These are phyloP conservation scores for Apantesis nais DNA, from an alignment of 2,888 invertebrate species.

Conservation along the genomic window DNA sequence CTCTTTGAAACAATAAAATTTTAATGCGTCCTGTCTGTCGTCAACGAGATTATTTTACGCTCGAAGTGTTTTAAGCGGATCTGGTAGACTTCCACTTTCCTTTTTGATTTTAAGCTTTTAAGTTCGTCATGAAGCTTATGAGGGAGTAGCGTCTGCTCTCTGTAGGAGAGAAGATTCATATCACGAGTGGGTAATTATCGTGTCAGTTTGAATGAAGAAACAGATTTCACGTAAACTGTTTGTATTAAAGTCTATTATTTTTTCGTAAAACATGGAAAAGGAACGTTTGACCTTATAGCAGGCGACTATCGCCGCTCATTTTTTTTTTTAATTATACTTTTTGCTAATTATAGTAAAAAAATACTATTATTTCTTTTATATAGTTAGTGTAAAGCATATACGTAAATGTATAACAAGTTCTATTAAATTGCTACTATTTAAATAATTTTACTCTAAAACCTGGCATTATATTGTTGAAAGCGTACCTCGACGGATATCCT, in stretches of 20 bases:
- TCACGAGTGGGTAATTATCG: background rate
- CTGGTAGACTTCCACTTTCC: conserved; percentile 13
- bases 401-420: too few species aligned
- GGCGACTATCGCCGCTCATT: too few species aligned
- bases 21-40: conserved; percentile 33
- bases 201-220: background rate
- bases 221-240: background rate
- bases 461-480: conserved; percentile 17
- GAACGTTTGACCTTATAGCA: too few species aligned
- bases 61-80: conserved; percentile 22
- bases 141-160: background rate
- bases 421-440: conserved; percentile 15
- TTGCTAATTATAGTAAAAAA: too few species aligned
- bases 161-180: too few species aligned
- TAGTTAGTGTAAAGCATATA: too few species aligned
- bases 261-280: background rate
- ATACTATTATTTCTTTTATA: too few species aligned
- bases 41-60: conserved; percentile 33
- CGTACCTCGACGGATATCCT: conserved; percentile 6
- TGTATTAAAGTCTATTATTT: background rate
- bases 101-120: conserved; percentile 18
- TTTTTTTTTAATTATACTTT: too few species aligned
- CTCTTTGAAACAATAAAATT: conserved; percentile 36
- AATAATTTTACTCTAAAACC: conserved; percentile 35
- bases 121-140: conserved; percentile 8